A percentile compares a stretch with the other conserved stretches of the same genome.
These are phyloP conservation scores for Uropsilus gracilis DNA, from an alignment of 2,113 vertebrate species.

Conservation along the genomic window DNA sequence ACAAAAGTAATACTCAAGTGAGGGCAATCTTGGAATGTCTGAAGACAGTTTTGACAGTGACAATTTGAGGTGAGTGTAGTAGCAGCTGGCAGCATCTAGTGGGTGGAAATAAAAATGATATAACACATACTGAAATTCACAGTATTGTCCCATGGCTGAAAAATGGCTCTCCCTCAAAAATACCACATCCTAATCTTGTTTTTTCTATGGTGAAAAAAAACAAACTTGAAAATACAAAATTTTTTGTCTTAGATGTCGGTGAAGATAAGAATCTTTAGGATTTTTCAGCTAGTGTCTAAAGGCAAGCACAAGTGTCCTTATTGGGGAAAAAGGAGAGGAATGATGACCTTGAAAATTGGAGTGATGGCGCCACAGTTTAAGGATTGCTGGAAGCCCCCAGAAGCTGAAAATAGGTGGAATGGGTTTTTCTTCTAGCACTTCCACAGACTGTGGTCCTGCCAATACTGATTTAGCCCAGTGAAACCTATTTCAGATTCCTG, in stretches of 20 bases:
- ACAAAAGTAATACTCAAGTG: neutral
- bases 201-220: neutral
- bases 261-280: neutral
- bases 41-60: neutral
- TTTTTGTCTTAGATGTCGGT: neutral
- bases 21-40: neutral
- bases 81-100: neutral
- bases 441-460: neutral
- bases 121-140: neutral
- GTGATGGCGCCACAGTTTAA: neutral
- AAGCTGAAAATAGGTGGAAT: neutral
- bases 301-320: neutral
- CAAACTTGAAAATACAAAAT: no score
- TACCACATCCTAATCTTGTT: neutral
- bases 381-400: neutral
- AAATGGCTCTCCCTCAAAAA: neutral
- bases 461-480: neutral
- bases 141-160: neutral
- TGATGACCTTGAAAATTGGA: neutral
- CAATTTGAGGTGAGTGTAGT: neutral
- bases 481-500: neutral
- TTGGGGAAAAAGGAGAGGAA: neutral
- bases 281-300: neutral
- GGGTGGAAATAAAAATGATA: neutral
- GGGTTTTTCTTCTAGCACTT: neutral